Percentiles rank a stretch among this genome's conserved stretches.
phyloP scores from a whole-genome alignment of 2,113 vertebrate genomes.

The Engystomops pustulosus region DNA sequence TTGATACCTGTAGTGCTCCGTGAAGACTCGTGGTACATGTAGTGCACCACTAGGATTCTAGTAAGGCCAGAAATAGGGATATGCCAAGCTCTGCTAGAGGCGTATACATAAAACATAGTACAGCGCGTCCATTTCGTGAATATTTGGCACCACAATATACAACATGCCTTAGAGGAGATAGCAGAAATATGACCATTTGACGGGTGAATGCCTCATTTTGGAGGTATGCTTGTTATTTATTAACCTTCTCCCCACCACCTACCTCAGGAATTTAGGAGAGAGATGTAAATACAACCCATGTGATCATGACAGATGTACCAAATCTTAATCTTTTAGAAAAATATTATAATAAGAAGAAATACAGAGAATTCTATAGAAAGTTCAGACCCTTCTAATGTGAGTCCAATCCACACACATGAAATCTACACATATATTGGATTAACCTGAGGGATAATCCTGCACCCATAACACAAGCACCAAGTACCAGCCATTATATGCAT shows the following conservation, averaged over 20 bases:
- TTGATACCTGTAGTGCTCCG: too few species aligned
- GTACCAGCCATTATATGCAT: too few species aligned
- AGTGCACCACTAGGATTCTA: background rate
- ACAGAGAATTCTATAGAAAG: too few species aligned
- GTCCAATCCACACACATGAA: too few species aligned
- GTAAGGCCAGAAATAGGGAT: background rate
- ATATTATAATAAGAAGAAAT: background rate
- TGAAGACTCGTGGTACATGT: too few species aligned
- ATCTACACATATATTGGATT: too few species aligned
- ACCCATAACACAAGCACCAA: too few species aligned
- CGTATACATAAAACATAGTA: background rate
- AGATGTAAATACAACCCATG: slow-evolving; percentile 21
- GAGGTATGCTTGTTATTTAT: slow-evolving; percentile 19
- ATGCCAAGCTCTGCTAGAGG: too few species aligned
- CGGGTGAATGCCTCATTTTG: slow-evolving; percentile 11
- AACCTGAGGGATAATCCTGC: too few species aligned
- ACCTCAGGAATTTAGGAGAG: slow-evolving; percentile 37
- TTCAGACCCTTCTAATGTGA: too few species aligned
- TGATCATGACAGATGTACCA: background rate
- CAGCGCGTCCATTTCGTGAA: too few species aligned
- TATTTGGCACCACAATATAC: background rate
- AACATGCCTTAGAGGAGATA: background rate
- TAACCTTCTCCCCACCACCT: slow-evolving; percentile 42
- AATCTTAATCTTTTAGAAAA: background rate
- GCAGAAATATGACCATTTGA: slow-evolving; percentile 20